phyloP scores from a whole-genome alignment of 2,888 invertebrate species.

The Alloplasta piceator region DNA sequence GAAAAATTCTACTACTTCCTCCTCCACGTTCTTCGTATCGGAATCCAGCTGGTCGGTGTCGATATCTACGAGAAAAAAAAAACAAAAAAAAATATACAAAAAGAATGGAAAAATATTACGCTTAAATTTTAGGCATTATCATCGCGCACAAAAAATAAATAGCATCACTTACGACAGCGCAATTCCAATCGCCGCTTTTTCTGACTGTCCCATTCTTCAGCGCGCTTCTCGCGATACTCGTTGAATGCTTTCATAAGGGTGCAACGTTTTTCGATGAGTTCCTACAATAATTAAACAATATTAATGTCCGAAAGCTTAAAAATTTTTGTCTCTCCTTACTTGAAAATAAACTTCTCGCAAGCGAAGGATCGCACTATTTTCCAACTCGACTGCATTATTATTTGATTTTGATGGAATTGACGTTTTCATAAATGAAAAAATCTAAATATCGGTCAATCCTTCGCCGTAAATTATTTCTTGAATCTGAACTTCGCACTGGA shows the following conservation, averaged over 20 bases:
- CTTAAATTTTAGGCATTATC: too few relatives aligned
- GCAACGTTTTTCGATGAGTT: constrained; percentile 95
- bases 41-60: constrained; percentile 97
- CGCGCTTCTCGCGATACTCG: constrained; percentile 90
- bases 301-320: too few relatives aligned
- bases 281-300: constrained; percentile 83
- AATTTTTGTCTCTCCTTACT: too few relatives aligned
- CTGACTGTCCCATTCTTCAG: constrained; percentile 90
- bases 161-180: constrained; percentile 92
- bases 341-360: too few relatives aligned
- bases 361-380: too few relatives aligned
- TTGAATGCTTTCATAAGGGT: constrained; percentile 94
- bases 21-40: constrained; percentile 94
- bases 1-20: constrained; percentile 98
- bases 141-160: constrained; percentile 35
- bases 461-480: background rate
- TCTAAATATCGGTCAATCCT: too few relatives aligned
- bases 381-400: too few relatives aligned
- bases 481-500: background rate
- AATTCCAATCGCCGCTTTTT: constrained; percentile 93
- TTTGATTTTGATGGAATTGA: too few relatives aligned
- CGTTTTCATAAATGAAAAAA: too few relatives aligned
- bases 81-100: background rate
- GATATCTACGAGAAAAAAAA: constrained; percentile 87
- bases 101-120: too few relatives aligned